Base-by-base conservation (phyloP, 2,113 vertebrate genomes). In the Astatoreochromis straeleni region DNA sequence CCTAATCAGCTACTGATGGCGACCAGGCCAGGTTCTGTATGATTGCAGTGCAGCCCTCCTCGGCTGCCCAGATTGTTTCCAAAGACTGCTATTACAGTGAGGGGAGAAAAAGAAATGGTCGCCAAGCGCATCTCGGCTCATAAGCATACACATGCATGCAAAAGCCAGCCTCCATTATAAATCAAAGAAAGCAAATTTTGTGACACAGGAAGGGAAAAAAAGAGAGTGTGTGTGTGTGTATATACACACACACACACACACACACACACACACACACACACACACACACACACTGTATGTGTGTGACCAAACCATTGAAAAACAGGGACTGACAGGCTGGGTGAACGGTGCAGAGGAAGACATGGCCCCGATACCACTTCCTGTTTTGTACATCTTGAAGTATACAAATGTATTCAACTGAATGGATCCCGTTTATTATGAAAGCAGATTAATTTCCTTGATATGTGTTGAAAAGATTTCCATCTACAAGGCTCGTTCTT, bases 1-100 rank as follows among this genome's bases (percentile, higher is more conserved):
- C 96, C 95, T 97, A 96, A 97, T 97, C 95, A 95, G 95, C 91
- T 96, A 96, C 96, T 93, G 92, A 96, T 95, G 95, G 92, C 91
- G 89, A 94, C 93, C 92, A 68, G 90, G 88, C 92, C 84, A 89
- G 93, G 81, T 85, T 84, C 92, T 57, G 93, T 91, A 85, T 93
- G 93, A 95, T 95, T 95, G 94, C 89, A 68, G 91, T 42, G 90
- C 91, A 79, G 82, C 85, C 88, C 84, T 91, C 89, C 91, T 87
- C 87, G 57, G 84, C 86, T 70, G 85, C 68, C 55, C 86, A 89
- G 89, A 95, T 91, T 93, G 92, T 94, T 95, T 88, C 93, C 82
- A 73, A 91, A 92, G 94, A 91, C 91, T 84, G 89, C 89, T 93
- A 93, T 96, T 94, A 94, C 85, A 93, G 88, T 33, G 90, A 88